Evolutionary conservation across 1,140 invertebrate genomes (phyloP), one percentile per base, ranked within the genome.

Genomic region (Oryzaephilus surinamensis): DNA sequence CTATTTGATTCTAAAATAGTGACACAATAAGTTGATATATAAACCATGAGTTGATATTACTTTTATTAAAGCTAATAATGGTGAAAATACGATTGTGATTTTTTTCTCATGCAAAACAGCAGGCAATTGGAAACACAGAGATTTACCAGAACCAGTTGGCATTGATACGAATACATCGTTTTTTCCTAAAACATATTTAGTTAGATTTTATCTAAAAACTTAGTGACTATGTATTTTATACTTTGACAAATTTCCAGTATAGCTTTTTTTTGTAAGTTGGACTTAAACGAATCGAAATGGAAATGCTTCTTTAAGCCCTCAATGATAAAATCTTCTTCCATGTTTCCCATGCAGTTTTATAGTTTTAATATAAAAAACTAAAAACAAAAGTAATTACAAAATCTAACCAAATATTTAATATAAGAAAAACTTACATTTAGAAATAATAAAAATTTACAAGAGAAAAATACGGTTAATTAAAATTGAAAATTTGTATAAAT

Each of bases 71-170:
- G 92, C 90, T 39, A 95, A 73, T 6, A 97, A 64, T 14, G 93
- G 93, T 6, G 91, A 95, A 51, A 97, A 84, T 7, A 97, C 90
- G 38, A 97, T 72, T 10, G 85, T 78, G 18, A 88, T 67, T 58
- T 84, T 78, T 51, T 78, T 72, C 24, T 76, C 70, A 44, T 76
- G 72, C 43, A 79, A 56, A 49, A 93, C 71, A 0, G 89, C 85
- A 27, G 91, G 90, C 54, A 88, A 72, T 65, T 97, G 94, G 66
- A 93, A 97, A 61, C 91, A 96, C 23, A 97, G 65, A 39, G 87
- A 93, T 66, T 97, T 97, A n/a, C 93, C 94, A 48, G 85, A 89
- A 10, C 92, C 92, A 44, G 87, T 93, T 3, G 89, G 85, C 89
- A 93, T 93, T 51, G 88, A 82, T 14, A 91, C 81, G 61, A 79